phyloP scores from a whole-genome alignment of 2,797 vertebrate species.

The Trachops cirrhosus region DNA sequence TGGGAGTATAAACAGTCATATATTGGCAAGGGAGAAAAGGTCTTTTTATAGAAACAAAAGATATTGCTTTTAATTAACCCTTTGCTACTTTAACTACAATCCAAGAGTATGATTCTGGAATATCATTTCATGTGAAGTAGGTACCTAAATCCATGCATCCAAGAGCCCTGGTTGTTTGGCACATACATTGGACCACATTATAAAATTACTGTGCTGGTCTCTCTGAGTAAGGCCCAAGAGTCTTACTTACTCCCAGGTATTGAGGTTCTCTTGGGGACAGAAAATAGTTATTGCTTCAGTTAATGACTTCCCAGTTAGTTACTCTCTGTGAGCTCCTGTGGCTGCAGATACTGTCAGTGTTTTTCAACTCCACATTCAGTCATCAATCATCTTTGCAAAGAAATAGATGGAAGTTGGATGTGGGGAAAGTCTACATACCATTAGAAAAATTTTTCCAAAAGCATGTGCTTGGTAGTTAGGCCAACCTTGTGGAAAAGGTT shows the following conservation, averaged over 20 bases:
- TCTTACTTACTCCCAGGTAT: background rate
- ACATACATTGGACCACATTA: background rate
- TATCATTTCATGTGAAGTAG: background rate
- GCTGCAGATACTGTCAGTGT: background rate
- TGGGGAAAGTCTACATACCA: background rate
- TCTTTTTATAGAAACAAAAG: slow-evolving; percentile 31
- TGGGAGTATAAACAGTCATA: slow-evolving; percentile 57
- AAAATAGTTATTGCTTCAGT: background rate
- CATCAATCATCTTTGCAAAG: slow-evolving; percentile 49
- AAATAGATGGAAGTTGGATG: background rate
- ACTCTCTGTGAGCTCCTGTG: background rate
- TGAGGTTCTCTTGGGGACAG: background rate
- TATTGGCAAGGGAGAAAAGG: slow-evolving; percentile 33
- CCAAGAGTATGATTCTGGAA: background rate
- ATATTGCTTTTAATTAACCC: slow-evolving; percentile 60
- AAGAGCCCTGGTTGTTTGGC: background rate
- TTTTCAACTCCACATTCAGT: background rate
- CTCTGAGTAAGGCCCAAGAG: background rate
- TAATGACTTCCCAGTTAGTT: slow-evolving; percentile 43
- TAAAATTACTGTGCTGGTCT: background rate
- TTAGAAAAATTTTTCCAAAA: background rate
- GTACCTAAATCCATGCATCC: background rate
- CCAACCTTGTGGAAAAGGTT: slow-evolving; percentile 31
- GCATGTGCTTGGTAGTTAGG: background rate
- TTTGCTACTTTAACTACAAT: slow-evolving; percentile 31